Conservation (phyloP, 2,113 vertebrate species). For the Sinocyclocheilus grahami region DNA sequence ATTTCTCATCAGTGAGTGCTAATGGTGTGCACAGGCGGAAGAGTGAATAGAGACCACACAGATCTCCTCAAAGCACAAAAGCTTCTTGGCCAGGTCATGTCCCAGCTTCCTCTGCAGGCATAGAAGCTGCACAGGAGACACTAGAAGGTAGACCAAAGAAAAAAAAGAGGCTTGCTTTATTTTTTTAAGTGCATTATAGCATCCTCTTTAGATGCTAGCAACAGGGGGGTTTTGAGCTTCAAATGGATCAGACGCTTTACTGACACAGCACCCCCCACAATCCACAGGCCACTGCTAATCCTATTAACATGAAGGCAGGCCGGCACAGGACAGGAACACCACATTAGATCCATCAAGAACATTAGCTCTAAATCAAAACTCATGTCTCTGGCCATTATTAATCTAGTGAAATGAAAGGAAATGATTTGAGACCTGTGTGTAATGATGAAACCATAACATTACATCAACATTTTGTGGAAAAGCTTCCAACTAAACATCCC, state of each 20-base stretch:
- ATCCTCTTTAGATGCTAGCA: conserved; percentile 60
- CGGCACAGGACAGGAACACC: conserved; percentile 63
- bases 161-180: conserved; percentile 48
- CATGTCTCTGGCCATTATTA: conserved; percentile 70
- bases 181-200: conserved; percentile 60
- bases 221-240: conserved; percentile 67
- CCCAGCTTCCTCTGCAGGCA: conserved; percentile 63
- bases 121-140: conserved; percentile 43
- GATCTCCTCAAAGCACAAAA: conserved; percentile 66
- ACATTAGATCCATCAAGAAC: conserved; percentile 73
- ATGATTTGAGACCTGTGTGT: conserved; percentile 61
- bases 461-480: conserved; percentile 34
- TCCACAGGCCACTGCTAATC: conserved; percentile 72
- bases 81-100: conserved; percentile 63
- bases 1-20: conserved; percentile 59
- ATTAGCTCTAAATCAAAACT: conserved; percentile 74
- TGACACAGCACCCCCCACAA: conserved; percentile 64
- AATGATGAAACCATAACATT: conserved; percentile 56
- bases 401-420: conserved; percentile 59
- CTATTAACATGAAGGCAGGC: conserved; percentile 76
- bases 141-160: conserved; percentile 9
- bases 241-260: conserved; percentile 68
- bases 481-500: background rate
- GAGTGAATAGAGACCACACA: conserved; percentile 66
- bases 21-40: conserved; percentile 64